Evolutionary conservation across 2,797 vertebrate genomes (phyloP).

Genomic region (Mus minutoides): DNA sequence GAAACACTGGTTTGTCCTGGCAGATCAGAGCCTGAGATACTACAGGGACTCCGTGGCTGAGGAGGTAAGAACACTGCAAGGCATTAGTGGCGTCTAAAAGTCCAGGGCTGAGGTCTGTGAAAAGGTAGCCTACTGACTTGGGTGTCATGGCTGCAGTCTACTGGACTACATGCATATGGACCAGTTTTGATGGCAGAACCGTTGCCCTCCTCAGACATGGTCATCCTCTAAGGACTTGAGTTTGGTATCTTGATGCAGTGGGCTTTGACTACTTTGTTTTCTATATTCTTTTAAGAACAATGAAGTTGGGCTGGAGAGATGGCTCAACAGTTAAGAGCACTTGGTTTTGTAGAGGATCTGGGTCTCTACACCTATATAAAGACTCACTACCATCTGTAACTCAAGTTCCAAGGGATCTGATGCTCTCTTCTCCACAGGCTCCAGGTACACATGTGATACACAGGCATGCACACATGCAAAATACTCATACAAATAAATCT

Average conservation of each 20-base stretch:
- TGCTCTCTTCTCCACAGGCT: neutral
- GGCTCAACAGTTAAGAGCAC: neutral
- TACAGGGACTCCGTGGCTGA: slow-evolving; percentile 97
- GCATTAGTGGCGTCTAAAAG: neutral
- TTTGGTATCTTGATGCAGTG: neutral
- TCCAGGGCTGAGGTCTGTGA: neutral
- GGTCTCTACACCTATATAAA: neutral
- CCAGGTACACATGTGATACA: neutral
- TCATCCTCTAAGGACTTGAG: neutral
- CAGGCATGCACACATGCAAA: neutral
- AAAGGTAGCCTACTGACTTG: neutral
- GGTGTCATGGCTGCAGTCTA: neutral
- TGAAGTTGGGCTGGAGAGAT: neutral
- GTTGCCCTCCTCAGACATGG: neutral
- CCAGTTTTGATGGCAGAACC: neutral
- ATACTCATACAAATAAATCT: neutral
- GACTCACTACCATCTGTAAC: neutral
- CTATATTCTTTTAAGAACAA: slow-evolving; percentile 37
- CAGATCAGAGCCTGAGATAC: slow-evolving; percentile 96
- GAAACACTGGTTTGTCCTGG: slow-evolving; percentile 99
- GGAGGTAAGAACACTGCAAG: slow-evolving; percentile 89
- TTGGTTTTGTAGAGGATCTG: neutral
- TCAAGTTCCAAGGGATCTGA: neutral
- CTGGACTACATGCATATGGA: neutral
- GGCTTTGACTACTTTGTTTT: neutral